These are phyloP conservation scores for Leptobrachium leishanense DNA, from an alignment of 2,113 vertebrate genomes.

Conservation along the genomic window DNA sequence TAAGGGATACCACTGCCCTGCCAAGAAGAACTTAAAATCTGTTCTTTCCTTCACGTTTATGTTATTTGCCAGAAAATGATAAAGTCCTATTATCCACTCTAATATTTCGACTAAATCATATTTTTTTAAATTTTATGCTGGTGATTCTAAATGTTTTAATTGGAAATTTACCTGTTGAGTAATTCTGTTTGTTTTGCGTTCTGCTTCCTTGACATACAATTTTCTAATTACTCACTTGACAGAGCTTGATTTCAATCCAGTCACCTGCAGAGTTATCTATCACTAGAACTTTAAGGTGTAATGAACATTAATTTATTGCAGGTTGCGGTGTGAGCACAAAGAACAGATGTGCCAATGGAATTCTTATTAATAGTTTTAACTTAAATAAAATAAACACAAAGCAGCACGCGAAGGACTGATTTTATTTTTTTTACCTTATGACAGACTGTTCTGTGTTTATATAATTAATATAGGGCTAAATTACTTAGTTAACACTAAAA, in stretches of 20 bases:
- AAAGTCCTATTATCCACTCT: slow-evolving; percentile 1
- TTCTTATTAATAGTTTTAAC: slow-evolving; percentile 10
- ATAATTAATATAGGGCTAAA: no score
- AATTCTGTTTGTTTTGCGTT: slow-evolving; percentile 50
- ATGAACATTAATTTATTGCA: slow-evolving; percentile 47
- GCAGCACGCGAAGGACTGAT: no score
- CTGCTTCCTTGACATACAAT: slow-evolving; percentile 39
- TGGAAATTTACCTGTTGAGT: slow-evolving; percentile 50
- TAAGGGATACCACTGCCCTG: no score
- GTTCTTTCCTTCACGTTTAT: background rate
- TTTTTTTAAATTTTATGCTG: slow-evolving; percentile 38
- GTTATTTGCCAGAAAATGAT: slow-evolving; percentile 22
- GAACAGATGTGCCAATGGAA: slow-evolving; percentile 13
- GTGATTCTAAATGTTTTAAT: slow-evolving; percentile 39
- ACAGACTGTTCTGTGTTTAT: no score
- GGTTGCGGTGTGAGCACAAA: slow-evolving; percentile 37
- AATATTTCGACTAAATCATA: slow-evolving; percentile 12
- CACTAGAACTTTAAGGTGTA: slow-evolving; percentile 13
- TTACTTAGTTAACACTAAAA: no score
- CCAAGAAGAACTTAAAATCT: no score
- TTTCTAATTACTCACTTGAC: slow-evolving; percentile 49
- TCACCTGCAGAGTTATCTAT: slow-evolving; percentile 46
- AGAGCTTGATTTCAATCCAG: slow-evolving; percentile 41
- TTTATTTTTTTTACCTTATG: no score
- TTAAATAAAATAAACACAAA: slow-evolving; percentile 1